Percentiles rank a stretch among this genome's conserved stretches.
Conservation (phyloP, 2,888 invertebrate species). For the Invenusta paracnida region DNA sequence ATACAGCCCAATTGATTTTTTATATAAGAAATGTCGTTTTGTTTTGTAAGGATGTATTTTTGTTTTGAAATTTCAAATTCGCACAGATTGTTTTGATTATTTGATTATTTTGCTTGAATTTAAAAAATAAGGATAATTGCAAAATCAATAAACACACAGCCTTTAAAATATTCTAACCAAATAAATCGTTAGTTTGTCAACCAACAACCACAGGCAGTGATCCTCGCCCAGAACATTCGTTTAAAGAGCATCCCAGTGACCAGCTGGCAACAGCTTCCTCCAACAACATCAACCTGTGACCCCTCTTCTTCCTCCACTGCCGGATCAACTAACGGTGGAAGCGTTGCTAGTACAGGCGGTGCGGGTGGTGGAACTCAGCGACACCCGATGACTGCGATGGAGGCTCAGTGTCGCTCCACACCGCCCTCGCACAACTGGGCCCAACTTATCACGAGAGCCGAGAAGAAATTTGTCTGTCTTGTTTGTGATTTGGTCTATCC, state of each 20-base stretch:
- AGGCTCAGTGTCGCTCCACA: background rate
- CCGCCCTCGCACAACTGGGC: constrained; percentile 19
- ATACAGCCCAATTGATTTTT: too few species aligned
- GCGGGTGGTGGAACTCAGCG: background rate
- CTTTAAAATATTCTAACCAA: too few species aligned
- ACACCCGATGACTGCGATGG: background rate
- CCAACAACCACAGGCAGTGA: background rate
- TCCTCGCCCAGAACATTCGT: background rate
- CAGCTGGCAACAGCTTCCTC: background rate
- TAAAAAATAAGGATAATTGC: too few species aligned
- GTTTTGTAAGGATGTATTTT: too few species aligned
- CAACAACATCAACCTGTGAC: background rate
- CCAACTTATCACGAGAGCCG: background rate
- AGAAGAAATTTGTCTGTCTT: constrained; percentile 35
- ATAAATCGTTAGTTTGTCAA: too few species aligned
- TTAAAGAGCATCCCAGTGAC: background rate
- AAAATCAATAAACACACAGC: too few species aligned
- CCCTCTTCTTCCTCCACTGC: background rate
- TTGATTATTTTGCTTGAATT: background rate
- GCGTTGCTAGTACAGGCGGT: too few species aligned
- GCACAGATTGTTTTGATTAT: too few species aligned
- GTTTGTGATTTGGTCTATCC: background rate
- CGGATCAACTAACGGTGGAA: too few species aligned
- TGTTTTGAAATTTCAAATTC: too few species aligned
- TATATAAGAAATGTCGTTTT: too few species aligned